Evolutionary conservation across 2,888 invertebrate species (phyloP), one percentile per base, ranked within the genome.

Genomic region (Eumacrocentrus americanus): DNA sequence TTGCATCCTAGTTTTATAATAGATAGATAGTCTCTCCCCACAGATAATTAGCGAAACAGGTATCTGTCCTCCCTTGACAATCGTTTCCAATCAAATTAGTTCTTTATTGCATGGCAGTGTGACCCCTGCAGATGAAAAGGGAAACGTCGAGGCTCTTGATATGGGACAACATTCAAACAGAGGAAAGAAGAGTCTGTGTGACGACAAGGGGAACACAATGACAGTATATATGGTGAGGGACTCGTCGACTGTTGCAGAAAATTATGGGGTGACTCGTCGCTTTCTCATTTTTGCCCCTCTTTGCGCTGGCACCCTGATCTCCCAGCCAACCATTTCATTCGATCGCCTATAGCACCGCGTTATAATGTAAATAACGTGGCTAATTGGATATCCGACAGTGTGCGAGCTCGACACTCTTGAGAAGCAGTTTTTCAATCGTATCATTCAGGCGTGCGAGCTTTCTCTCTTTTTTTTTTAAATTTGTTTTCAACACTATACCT

Each of bases 361-460:
- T 70, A 73, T 76, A 77, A 78, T 75, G 76, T 76, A 80, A 79
- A 80, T 78, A 77, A 76, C 76, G 74, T 72, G 72, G 76, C 78
- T 80, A 80, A 80, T 80, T 80, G 79, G 77, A 76, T 71, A 67
- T 70, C 66, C 64, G 70, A 70, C 71, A 77, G 77, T 78, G 77
- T 77, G 61, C 53, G 63, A 65, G 60, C 47, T 52, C 63, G 71
- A 70, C 16, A 14, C 68, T 73, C 75, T 76, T 57, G 54, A 62
- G 66, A 67, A 72, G 68, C 58, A 64, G 69, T 56, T 70, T 73
- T 72, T 74, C 72, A 71, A 70, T 56, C 61, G 63, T 67, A 65
- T 69, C 71, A 67, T 70, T 74, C 71, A 68, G 70, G 72, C 71
- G 72, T 62, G 48, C 53, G 38, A 47, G 48, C 58, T 46, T 53